Percentiles rank a stretch among this genome's conserved stretches.
Conservation (phyloP, 2,113 vertebrate species). For the Bujurquina vittata region DNA sequence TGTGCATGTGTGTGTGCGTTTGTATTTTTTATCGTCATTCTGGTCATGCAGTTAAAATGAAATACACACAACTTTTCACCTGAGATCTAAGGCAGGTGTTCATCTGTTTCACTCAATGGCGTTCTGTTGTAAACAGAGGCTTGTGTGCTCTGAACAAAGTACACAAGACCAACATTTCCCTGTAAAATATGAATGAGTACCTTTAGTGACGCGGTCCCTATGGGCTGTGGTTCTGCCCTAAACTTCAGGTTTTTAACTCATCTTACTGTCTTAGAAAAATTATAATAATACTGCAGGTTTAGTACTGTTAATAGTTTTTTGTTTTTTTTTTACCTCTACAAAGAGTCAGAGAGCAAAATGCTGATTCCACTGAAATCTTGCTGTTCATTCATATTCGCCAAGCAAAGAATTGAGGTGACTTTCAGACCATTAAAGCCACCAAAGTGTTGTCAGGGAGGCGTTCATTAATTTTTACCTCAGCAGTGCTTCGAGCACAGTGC, state of each 20-base stretch:
- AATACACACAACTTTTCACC: slow-evolving; percentile 1
- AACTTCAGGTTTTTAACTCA: too few relatives aligned
- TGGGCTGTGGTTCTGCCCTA: background rate
- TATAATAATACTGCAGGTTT: too few relatives aligned
- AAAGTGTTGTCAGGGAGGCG: background rate
- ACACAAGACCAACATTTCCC: slow-evolving; percentile 20
- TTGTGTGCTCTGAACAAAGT: slow-evolving; percentile 16
- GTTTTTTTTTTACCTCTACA: background rate
- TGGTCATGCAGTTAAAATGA: background rate
- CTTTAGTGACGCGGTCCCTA: slow-evolving; percentile 36
- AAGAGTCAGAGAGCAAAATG: background rate
- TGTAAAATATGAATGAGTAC: slow-evolving; percentile 65
- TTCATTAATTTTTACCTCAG: slow-evolving; percentile 34
- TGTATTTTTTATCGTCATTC: background rate
- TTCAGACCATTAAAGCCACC: background rate
- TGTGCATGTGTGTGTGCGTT: background rate
- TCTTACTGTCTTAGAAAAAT: too few relatives aligned
- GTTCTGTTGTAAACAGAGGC: background rate
- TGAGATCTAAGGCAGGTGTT: background rate
- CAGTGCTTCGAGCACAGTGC: slow-evolving; percentile 38
- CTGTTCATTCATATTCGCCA: background rate
- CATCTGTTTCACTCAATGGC: background rate
- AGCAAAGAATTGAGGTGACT: background rate
- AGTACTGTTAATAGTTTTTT: too few relatives aligned
- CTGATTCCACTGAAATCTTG: background rate